Base-by-base conservation (phyloP, 1,140 invertebrate species). In the Planococcus citri region DNA sequence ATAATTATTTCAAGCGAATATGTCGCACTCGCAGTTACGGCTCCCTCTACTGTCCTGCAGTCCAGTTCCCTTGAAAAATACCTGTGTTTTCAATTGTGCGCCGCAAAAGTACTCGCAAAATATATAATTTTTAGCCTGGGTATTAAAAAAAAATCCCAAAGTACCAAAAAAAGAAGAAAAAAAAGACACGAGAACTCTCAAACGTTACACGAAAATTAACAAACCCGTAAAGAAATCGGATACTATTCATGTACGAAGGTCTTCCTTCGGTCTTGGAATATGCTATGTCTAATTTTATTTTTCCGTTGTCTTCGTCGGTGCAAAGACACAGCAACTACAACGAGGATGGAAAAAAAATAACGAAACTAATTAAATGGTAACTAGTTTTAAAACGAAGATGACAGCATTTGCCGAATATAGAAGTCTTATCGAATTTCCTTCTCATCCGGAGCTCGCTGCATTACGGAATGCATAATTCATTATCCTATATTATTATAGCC, bases 331-430 rank as follows among this genome's bases (percentile, higher is more conserved):
- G n/a, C 29, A 3, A 33, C 29, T 3, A 33, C 3, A 12, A 12
- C 29, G 41, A 17, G 6, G 41, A 17, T 17, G 10, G n/a, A n/a
- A 51, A 51, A 9, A 51, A 51, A 51, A 51, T 9, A 51, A 51
- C 17, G 41, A 51, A 17, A 17, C 41, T 51, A 51, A 51, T 51
- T 51, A 51, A 51, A 51, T 51, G 41, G 41, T 51, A 51, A 51
- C 41, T 51, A 51, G 41, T 51, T 51, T 14, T 20, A 51, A 51
- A 51, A 2, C n/a, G 41, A 51, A 51, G 41, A 51, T 51, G 41
- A 51, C 41, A 51, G 41, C 41, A n/a, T 51, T 51, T 51, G 41
- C 41, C 41, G n/a, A 51, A 51, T 51, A 51, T 51, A 51, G 41
- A 51, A 51, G 41, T 51, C 41, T 51, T 51, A 51, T 51, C 41